These are phyloP conservation scores for Anarsia innoxiella DNA, from an alignment of 2,888 invertebrate genomes.

Conservation along the genomic window DNA sequence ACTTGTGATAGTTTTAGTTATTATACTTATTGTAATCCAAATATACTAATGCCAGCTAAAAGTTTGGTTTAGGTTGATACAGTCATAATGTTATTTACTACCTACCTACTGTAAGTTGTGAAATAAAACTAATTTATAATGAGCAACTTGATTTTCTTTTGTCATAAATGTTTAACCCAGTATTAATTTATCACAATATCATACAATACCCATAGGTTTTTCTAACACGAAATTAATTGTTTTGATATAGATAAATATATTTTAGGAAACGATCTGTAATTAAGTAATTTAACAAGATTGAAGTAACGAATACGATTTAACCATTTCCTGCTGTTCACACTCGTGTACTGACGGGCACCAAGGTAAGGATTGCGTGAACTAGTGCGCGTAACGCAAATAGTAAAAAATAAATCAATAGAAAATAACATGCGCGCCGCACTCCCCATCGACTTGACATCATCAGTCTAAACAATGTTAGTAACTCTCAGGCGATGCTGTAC, in stretches of 20 bases:
- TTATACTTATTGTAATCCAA: constrained; percentile 65
- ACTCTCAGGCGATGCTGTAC: constrained; percentile 36
- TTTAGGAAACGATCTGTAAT: not conserved
- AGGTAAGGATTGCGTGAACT: constrained; percentile 9
- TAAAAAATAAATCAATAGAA: constrained; percentile 52
- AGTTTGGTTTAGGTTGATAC: constrained; percentile 68
- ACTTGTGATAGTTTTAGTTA: constrained; percentile 64
- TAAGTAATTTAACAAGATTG: not conserved
- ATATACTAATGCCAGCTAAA: constrained; percentile 72
- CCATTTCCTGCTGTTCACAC: not conserved
- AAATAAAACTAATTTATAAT: constrained; percentile 72
- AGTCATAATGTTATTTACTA: constrained; percentile 69
- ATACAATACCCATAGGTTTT: too few species aligned
- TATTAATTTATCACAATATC: too few species aligned
- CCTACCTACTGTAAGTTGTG: constrained; percentile 63
- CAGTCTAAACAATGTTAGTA: constrained; percentile 48
- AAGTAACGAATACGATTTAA: not conserved
- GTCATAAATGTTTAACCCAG: not conserved
- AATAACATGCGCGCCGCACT: constrained; percentile 47
- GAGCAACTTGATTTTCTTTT: not conserved
- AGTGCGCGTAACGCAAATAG: constrained; percentile 41
- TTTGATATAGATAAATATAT: too few species aligned
- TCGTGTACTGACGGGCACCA: not conserved
- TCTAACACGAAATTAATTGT: too few species aligned
- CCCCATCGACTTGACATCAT: constrained; percentile 21